Evolutionary conservation across 2,113 vertebrate species (phyloP), one percentile per base, ranked within the genome.

Genomic region (Struthio camelus): DNA sequence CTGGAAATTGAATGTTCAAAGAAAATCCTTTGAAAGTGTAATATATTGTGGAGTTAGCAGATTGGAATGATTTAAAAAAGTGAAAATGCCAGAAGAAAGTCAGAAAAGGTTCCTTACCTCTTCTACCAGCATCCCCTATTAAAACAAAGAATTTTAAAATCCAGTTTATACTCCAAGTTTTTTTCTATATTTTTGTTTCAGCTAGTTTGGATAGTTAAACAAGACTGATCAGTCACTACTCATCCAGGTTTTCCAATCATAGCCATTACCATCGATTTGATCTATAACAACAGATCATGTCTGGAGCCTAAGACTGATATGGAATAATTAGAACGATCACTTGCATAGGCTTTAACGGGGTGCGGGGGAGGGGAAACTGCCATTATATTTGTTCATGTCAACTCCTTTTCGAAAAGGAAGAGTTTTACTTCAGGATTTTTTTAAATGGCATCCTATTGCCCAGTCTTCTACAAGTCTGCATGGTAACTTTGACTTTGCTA

Each of bases 91-190:
- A 91, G 18, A 92, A 93, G 61, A 79, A 96, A 95, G 73, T 87
- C 86, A 93, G 83, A 96, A 96, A 96, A 96, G 27, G 62, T 96
- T 97, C 94, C 96, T 97, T 97, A 97, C 96, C 96, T 97, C 95
- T 90, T 96, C 96, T 97, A 97, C 96, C 96, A 97, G 95, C 95
- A 96, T 80, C 50, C 94, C 96, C 96, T 97, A 97, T 97, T 97
- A 96, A 97, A 96, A 97, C 92, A 97, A 97, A 97, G 96, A 96
- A 95, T 96, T 97, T 96, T 94, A 97, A 95, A 96, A 97, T 95
- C 96, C 90, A 93, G 95, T 96, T 96, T 97, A 96, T 50, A 97
- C 80, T 96, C 32, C 6, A 16, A 88, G 72, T 78, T 95, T 83
- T 80, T 97, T 87, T 95, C 75, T 87, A 27, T 53, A 90, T 87